Evolutionary conservation across 2,113 vertebrate genomes (phyloP), one percentile per base, ranked within the genome.

Genomic region (Heteronetta atricapilla): DNA sequence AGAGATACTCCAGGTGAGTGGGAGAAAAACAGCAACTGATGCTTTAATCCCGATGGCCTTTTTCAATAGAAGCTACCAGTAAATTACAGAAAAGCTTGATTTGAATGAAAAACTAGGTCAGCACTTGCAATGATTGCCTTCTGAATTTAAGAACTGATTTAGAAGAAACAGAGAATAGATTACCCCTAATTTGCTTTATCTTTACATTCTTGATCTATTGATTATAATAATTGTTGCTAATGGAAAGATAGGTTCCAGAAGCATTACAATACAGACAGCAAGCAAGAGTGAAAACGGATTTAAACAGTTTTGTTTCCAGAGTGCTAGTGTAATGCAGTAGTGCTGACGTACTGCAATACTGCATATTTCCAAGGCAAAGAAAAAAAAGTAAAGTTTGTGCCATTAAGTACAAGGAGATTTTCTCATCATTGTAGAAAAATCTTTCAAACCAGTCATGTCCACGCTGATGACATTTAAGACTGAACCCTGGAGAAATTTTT

Each of bases 111-210:
- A 93, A 33, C 44, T 40, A 58, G 56, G 34, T 40, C 85, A 93
- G 62, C 1, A 3, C 31, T 75, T 53, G 46, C 59, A 68, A 26
- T 0, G 0, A 55, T 19, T 36, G 4, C 42, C 69, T 79, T 92
- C 58, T 82, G 2, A 3, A 38, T 81, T 93, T 92, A 86, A 38
- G 28, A 94, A 14, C 70, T 44, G 53, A 79, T 79, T 74, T 46
- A 86, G 15, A 78, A 93, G 34, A 86, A 85, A 56, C 36, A 42
- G 59, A 42, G 55, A 89, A 73, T 38, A 86, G 79, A 90, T 92
- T 94, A 86, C 34, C 52, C 76, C 31, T 92, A 93, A 94, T 95
- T 89, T 79, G n/a, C 86, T 76, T 96, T 93, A 79, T 86, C 74
- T 95, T 86, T 85, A n/a, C 50, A 67, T 85, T 96, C 31, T 22